Conservation (phyloP, 1,140 invertebrate genomes). For the Trialeurodes vaporariorum region DNA sequence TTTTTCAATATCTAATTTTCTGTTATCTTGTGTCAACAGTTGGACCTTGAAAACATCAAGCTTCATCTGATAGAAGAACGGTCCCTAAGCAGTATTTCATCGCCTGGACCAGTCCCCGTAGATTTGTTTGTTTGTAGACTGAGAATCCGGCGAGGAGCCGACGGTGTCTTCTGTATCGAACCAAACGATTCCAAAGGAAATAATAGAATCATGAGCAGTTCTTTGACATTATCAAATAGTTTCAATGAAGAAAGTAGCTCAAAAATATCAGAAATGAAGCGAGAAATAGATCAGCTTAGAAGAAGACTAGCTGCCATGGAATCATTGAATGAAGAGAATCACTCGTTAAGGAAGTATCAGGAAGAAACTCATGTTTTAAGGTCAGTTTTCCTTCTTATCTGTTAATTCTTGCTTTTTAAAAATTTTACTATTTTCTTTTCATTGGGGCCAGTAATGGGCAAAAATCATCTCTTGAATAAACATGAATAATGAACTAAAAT, state of each 20-base stretch:
- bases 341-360: constrained; percentile 41
- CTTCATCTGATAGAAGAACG: constrained; percentile 36
- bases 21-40: constrained; percentile 36
- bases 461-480: too few species aligned
- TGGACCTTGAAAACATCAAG: constrained; percentile 46
- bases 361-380: constrained; percentile 48
- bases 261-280: constrained; percentile 15
- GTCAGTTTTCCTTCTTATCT: too few species aligned
- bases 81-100: constrained; percentile 70
- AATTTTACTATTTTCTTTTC: background rate
- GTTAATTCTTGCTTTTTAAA: background rate
- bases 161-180: constrained; percentile 60
- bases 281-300: constrained; percentile 51
- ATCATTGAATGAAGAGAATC: constrained; percentile 48
- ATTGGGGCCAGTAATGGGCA: too few species aligned
- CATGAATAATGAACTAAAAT: too few species aligned
- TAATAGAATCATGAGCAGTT: background rate
- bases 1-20: constrained; percentile 16
- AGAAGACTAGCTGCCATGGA: constrained; percentile 45
- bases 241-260: background rate
- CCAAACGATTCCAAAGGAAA: constrained; percentile 30
- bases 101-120: constrained; percentile 56
- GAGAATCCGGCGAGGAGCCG: constrained; percentile 47
- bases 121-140: constrained; percentile 59
- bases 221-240: constrained; percentile 1